Base-by-base conservation (phyloP, 2,888 invertebrate species). In the Biston stratarius region DNA sequence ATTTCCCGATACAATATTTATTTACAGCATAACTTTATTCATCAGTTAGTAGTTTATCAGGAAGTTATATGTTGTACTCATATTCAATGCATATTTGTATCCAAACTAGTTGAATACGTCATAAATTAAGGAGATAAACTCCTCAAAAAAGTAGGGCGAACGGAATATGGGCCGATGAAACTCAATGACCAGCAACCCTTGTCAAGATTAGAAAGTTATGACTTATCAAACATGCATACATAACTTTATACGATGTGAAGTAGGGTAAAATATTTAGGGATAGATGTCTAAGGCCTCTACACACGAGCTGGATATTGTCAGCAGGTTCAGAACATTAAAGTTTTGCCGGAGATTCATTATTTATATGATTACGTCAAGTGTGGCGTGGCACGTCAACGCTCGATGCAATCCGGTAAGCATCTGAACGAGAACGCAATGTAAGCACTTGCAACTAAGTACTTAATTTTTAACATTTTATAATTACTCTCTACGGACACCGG, bases 101-200 rank as follows among this genome's bases (percentile, higher is more conserved):
- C 44, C 14, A 15, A 56, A 48, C 34, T 60, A 51, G 34, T 51
- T 5, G 51, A 47, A 55, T 44, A 53, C 58, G 55, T 45, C 60
- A 60, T 68, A 64, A 52, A 63, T 63, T 56, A 63, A 57, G 63
- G 60, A 57, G 63, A 68, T 60, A 55, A 60, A 68, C 60, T 68
- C 45, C 24, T 68, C 60, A 58, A 64, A 55, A 64, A 68, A 68
- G 44, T 61, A 51, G 63, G 67, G 14, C 67, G 40, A 61, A 56
- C 44, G 56, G 7, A 38, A 68, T 53, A 44, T 61, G 47, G 67
- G 67, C 42, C 60, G 42, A 40, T 15, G 48, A 44, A 67, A 45
- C 44, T 64, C 51, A 38, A 59, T 63, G 59, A 57, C 63, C 56
- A 52, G 47, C 40, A 67, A 59, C 45, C 55, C 55, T 56, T 60